Evolutionary conservation across 2,113 vertebrate genomes (phyloP).

Genomic region (Pedetes capensis): DNA sequence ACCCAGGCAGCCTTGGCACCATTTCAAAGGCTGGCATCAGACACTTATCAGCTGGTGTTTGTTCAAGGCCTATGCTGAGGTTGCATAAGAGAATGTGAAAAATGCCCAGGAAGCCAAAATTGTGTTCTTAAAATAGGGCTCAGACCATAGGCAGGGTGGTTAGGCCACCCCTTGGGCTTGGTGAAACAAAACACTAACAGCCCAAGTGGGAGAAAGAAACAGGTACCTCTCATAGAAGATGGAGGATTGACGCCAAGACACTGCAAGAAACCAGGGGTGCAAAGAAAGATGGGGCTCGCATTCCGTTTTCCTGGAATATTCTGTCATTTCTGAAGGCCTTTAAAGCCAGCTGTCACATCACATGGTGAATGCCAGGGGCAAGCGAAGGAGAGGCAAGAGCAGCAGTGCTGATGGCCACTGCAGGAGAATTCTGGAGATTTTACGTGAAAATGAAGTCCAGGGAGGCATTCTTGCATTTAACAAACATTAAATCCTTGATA

Average conservation of each 20-base stretch:
- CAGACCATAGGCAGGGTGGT: background rate
- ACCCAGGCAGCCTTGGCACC: background rate
- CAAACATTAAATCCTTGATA: background rate
- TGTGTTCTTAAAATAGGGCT: background rate
- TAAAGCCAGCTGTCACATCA: background rate
- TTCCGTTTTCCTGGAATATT: background rate
- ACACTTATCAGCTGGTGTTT: background rate
- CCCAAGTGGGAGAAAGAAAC: background rate
- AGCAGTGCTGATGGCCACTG: background rate
- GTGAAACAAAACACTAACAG: background rate
- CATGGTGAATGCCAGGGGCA: background rate
- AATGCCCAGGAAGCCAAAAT: background rate
- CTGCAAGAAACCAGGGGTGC: background rate
- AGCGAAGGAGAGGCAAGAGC: background rate
- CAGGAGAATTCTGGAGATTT: background rate
- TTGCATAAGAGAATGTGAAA: slow-evolving; percentile 24
- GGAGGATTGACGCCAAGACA: background rate
- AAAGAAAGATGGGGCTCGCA: background rate
- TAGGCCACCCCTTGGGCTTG: background rate
- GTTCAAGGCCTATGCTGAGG: background rate
- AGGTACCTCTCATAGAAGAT: background rate
- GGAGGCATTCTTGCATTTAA: background rate
- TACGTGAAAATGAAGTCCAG: background rate
- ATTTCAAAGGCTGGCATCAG: slow-evolving; percentile 18
- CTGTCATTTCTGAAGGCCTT: background rate